Percentiles rank a stretch among this genome's conserved stretches.
Conservation (phyloP, 2,113 vertebrate species). For the Chrysochloris asiatica region DNA sequence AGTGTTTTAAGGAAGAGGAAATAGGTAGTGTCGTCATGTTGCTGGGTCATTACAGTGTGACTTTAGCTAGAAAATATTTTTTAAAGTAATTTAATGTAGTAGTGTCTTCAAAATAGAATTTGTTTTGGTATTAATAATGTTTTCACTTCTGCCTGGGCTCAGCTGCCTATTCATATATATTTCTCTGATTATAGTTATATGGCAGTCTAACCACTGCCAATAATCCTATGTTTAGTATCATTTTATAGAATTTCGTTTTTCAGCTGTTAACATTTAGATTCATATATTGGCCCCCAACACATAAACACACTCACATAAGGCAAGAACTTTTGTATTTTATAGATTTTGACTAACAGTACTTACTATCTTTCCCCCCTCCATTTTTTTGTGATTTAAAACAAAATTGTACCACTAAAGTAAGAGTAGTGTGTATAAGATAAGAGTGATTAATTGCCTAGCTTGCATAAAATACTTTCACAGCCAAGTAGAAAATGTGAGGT, state of each 20-base stretch:
- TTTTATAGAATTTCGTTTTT: constrained; percentile 18
- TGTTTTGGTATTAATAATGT: constrained; percentile 5
- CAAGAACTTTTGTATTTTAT: not conserved
- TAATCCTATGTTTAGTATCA: not conserved
- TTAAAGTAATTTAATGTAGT: not conserved
- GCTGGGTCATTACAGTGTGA: constrained; percentile 21
- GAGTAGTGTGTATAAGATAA: not conserved
- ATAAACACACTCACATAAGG: not conserved
- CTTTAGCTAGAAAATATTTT: constrained; percentile 6
- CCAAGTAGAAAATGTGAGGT: not conserved
- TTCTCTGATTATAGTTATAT: not conserved
- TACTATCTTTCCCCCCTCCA: not conserved
- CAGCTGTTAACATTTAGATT: not conserved
- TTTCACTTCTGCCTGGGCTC: not conserved
- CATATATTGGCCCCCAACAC: not conserved
- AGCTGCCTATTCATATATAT: not conserved
- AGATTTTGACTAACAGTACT: not conserved
- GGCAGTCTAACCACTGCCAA: not conserved
- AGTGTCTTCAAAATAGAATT: not conserved
- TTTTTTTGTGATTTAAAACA: constrained; percentile 37
- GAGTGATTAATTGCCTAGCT: not conserved
- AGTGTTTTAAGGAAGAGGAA: constrained; percentile 71
- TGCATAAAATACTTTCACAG: not conserved
- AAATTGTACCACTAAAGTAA: not conserved
- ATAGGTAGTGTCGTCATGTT: not conserved